Base-by-base conservation (phyloP, 2,113 vertebrate genomes). In the Ploceus nigricollis region DNA sequence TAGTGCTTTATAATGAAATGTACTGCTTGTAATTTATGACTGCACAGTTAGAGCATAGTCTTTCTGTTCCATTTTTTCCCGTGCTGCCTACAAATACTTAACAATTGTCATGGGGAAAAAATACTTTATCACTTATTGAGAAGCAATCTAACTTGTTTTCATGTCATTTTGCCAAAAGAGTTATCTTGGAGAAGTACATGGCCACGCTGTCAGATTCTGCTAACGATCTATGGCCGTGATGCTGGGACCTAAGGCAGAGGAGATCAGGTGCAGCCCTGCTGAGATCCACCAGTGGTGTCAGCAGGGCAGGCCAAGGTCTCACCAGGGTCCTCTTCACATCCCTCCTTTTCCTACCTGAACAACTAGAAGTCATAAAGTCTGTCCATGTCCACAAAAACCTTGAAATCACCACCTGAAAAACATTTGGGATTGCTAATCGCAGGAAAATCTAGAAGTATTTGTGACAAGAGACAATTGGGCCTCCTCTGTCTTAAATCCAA, bases 21-120 rank as follows among this genome's bases (percentile, higher is more conserved):
- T 93, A 97, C 91, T 95, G 97, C 93, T 22, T 95, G 93, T 97
- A 98, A 98, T 98, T 98, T 98, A 98, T 97, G 97, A 90, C 93
- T 97, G 76, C 78, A 94, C 94, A 97, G 87, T 94, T 89, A 85
- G 71, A 94, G 89, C 51, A 2, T 71, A 97, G 89, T 95, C 93
- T 96, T 94, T 94, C 90, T 97, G 85, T 96, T 95, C 85, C 85
- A 72, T 60, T 96, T 89, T 91, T 95, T 78, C 63, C 33, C 1
- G 0, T 71, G 65, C 44, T 96, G 89, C 66, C 87, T 94, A 85
- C 95, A 94, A 96, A 95, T 75, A 87, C 90, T 96, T 92, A 95
- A 95, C 93, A 96, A 97, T 91, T 76, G 95, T 96, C 96, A 53
- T 33, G 91, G 93, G 92, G 51, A 39, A 87, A 90, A 93, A 94